Evolutionary conservation across 2,797 vertebrate genomes (phyloP).

Genomic region (Cercopithecus diana): DNA sequence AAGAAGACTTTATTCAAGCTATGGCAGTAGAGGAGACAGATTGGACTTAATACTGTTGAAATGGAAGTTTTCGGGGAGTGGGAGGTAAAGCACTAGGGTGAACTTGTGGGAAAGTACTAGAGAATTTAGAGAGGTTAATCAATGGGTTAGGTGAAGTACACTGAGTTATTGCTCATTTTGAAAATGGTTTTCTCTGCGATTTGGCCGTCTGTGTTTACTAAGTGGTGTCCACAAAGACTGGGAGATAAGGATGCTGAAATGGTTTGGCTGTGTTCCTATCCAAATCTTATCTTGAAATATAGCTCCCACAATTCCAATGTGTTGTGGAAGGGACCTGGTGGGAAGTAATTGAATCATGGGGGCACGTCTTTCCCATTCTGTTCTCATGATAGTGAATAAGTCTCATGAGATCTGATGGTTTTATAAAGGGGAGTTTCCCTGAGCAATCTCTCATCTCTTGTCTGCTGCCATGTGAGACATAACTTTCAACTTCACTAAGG

Average conservation of each 20-base stretch:
- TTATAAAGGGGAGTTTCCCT: neutral
- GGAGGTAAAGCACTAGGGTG: neutral
- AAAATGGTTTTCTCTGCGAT: neutral
- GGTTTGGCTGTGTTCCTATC: neutral
- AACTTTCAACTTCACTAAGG: neutral
- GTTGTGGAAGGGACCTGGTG: neutral
- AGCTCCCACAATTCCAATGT: neutral
- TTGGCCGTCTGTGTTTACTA: neutral
- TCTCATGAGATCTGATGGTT: neutral
- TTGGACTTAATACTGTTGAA: neutral
- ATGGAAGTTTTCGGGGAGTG: fast-evolving
- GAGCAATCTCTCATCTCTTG: neutral
- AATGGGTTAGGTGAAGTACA: neutral
- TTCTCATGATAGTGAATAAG: neutral
- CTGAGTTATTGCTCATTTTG: neutral
- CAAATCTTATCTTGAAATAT: neutral
- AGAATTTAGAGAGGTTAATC: neutral
- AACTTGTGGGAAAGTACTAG: neutral
- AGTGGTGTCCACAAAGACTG: too few species aligned
- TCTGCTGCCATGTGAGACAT: neutral
- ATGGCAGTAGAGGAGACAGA: neutral
- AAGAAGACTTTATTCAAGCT: neutral
- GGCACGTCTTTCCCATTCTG: neutral
- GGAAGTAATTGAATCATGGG: neutral
- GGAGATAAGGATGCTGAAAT: neutral